Evolutionary conservation across 37 sponge, comb jelly and placozoan genomes (phyloP), one percentile per base, ranked within the genome.

Genomic region (Beroe ovata): DNA sequence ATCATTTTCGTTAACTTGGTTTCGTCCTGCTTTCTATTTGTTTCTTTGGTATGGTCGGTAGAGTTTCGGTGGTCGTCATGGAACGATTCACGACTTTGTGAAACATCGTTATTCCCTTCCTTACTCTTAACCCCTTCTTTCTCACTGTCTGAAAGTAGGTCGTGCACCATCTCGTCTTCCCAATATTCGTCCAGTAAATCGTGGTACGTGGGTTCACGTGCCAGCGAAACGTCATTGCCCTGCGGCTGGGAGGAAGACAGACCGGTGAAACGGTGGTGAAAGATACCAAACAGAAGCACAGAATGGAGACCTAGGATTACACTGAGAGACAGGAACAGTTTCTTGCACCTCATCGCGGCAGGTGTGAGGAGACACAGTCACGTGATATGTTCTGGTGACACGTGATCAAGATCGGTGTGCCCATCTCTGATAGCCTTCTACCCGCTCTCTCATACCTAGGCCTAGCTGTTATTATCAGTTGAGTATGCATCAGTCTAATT

Each of bases 1-100:
- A 66, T 30, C 69, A 66, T 66, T 30, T 66, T 66, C 2, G 69
- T 19, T 47, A 47, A 47, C 54, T 47, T 6, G 11, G 54, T 47
- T 47, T 47, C 11, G 11, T 47, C 54, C 54, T 6, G 11, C 11
- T 11, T 47, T 47, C 11, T 11, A 47, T 47, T 47, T 47, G 54
- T 16, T 6, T 47, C 54, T 6, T 6, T 16, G 11, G 54, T 47
- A 6, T 47, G 54, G 11, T 47, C 54, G 11, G 6, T 6, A 16
- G 11, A 47, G 54, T 47, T 11, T 47, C 11, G 11, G 11, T 6
- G 11, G 11, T 47, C 54, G 11, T 47, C 54, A 11, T 47, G 6
- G 11, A 16, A 6, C 11, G 54, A 47, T 47, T 47, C 54, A 47
- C 11, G 11, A 47, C 6, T 11, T 47, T 47, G 54, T 11, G 54